Base-by-base conservation (phyloP, 35 echinoderm and acorn worm genomes). In the Eucidaris tribuloides region DNA sequence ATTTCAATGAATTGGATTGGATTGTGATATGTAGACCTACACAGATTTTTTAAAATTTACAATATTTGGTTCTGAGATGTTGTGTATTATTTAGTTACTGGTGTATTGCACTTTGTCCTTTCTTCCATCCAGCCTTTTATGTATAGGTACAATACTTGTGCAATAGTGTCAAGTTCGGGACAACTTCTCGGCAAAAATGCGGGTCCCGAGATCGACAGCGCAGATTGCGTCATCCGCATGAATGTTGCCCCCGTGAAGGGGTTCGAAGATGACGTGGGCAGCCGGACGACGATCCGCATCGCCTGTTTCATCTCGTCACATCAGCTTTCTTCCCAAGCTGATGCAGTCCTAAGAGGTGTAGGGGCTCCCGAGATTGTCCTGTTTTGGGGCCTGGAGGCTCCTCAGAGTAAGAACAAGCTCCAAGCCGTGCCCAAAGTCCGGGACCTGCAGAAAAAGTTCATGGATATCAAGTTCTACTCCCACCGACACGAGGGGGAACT, bases 151-250 rank as follows among this genome's bases (percentile, higher is more conserved):
- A 50, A 70, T 25, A 74, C 74, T n/a, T 92, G 90, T 87, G 83
- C 90, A 68, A 71, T 92, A 42, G 90, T 92, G 3, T 92, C 90
- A 15, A 92, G 84, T 34, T 92, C 90, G 5, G 90, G 90, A 33
- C 90, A 92, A 45, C 83, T 92, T 35, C 33, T 92, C 25, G 63
- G 71, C 48, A 81, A 42, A 29, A 81, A 81, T 33, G 77, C 77
- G 31, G 90, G 90, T 5, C 52, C 29, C 38, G 83, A 92, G 42
- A 92, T 92, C 28, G 90, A 92, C 60, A 44, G 50, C 9, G 41
- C 87, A 9, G 90, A 92, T 23, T 87, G 84, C 41, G 84, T 92
- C 22, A 92, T 92, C 44, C 48, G 90, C 41, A 92, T 92, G 90
- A 92, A 92, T 33, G 83, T 65, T 64, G 84, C 83, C 13, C 90